These are phyloP conservation scores for Dermochelys coriacea DNA, from an alignment of 2,797 vertebrate species.

Conservation along the genomic window DNA sequence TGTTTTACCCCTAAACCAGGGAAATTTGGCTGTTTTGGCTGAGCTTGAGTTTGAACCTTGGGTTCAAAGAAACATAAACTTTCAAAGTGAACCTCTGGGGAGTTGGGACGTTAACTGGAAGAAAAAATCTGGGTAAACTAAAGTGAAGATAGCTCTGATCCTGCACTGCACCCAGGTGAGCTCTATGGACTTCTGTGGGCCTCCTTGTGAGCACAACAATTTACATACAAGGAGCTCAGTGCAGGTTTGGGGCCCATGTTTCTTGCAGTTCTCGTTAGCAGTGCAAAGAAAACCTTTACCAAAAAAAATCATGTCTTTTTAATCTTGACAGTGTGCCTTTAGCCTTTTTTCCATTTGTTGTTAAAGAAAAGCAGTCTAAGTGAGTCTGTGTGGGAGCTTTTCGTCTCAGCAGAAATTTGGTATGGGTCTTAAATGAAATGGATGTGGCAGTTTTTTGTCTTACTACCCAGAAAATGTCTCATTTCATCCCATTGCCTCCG, in stretches of 20 bases:
- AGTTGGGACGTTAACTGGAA: no score
- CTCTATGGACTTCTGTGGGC: no score
- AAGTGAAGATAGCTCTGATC: no score
- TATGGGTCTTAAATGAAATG: background rate
- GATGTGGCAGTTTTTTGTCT: background rate
- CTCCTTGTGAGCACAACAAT: background rate
- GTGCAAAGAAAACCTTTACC: background rate
- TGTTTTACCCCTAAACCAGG: no score
- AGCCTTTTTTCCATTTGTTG: background rate
- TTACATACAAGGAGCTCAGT: background rate
- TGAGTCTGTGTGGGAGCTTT: background rate
- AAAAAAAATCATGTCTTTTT: background rate
- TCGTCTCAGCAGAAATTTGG: background rate
- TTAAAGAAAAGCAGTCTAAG: background rate
- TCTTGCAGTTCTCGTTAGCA: background rate
- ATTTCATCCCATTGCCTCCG: background rate
- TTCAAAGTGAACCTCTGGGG: no score
- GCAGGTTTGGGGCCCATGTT: background rate
- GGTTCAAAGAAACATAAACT: no score
- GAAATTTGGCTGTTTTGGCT: no score
- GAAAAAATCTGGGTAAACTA: no score
- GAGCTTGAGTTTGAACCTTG: no score
- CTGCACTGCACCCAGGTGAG: no score
- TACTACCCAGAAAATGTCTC: background rate
- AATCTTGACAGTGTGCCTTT: background rate